Base-by-base conservation (phyloP, 1,140 invertebrate genomes). In the Drosophila littoralis region DNA sequence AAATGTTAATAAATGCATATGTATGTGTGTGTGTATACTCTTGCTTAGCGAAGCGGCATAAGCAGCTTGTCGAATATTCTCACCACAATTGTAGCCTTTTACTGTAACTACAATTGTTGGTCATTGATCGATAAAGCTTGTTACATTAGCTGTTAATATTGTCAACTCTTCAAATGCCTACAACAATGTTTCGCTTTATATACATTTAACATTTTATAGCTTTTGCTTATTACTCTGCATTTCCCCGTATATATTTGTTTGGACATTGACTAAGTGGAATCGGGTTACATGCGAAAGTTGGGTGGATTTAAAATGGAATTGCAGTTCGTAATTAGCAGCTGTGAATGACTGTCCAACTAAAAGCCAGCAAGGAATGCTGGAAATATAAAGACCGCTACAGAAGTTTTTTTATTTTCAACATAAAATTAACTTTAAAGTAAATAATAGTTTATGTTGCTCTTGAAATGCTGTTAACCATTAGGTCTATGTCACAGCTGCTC, bases 21-120 rank as follows among this genome's bases (percentile, higher is more conserved):
- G 46, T 36, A n/a, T 66, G 12, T 42, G 32, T 58, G 46, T 45
- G 7, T 12, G 10, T 2, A 72, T 66, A 61, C 58, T 7, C 67
- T 63, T 28, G 22, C 22, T 28, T 38, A 8, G 7, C 7, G 28
- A 35, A 12, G 33, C 48, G 35, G 46, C 46, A 36, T 68, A 33
- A 68, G 54, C 32, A 54, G 40, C 40, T 51, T 22, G 7, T 59
- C 12, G 10, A 35, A 32, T 46, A 28, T 8, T 60, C 32, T 6
- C 32, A 35, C 10, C 22, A 66, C 6, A 48, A 22, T 50, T 28
- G n/a, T 13, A 35, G 22, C 5, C 2, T 32, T 51, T 13, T 52
- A 64, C 52, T 51, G 43, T 0, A 35, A 1, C 1, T 10, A 17
- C 32, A 33, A 17, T 10, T 22, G 43, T 32, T 36, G 17, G 9